Evolutionary conservation across 2,888 invertebrate genomes (phyloP).

Genomic region (Nomada hirtipes): DNA sequence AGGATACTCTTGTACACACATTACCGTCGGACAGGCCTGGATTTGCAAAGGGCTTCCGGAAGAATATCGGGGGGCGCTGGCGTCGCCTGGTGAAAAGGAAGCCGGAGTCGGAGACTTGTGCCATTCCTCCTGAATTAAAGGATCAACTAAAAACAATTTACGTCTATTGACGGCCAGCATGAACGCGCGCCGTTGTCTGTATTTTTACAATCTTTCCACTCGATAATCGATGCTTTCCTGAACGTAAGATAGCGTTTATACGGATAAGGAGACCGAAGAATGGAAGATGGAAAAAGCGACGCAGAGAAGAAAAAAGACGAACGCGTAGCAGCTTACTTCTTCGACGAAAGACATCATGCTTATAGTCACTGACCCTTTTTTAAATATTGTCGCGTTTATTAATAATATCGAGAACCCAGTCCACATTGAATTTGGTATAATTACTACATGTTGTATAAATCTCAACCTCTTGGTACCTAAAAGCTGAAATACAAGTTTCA

Average conservation of each 20-base stretch:
- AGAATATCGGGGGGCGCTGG: constrained; percentile 94
- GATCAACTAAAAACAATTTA: constrained; percentile 95
- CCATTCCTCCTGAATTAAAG: constrained; percentile 94
- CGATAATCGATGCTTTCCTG: constrained; percentile 77
- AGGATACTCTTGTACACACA: constrained; percentile 92
- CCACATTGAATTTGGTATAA: no score
- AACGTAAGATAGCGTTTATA: constrained; percentile 70
- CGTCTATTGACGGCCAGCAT: constrained; percentile 88
- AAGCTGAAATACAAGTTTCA: no score
- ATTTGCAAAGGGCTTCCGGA: constrained; percentile 92
- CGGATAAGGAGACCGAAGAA: constrained; percentile 39
- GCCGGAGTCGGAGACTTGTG: constrained; percentile 92
- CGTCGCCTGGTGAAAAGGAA: constrained; percentile 94
- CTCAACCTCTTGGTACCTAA: no score
- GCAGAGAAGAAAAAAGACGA: constrained; percentile 2
- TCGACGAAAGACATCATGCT: no score
- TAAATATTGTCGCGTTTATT: no score
- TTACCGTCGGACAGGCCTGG: constrained; percentile 88
- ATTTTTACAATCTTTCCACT: constrained; percentile 73
- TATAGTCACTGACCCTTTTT: no score
- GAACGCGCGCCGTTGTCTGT: constrained; percentile 49
- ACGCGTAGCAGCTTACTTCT: not conserved
- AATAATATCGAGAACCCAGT: no score
- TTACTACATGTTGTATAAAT: no score
- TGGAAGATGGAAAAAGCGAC: constrained; percentile 22